Evolutionary conservation across 2,797 vertebrate species (phyloP), one percentile per base, ranked within the genome.

Genomic region (Hapalemur alaotrensis): DNA sequence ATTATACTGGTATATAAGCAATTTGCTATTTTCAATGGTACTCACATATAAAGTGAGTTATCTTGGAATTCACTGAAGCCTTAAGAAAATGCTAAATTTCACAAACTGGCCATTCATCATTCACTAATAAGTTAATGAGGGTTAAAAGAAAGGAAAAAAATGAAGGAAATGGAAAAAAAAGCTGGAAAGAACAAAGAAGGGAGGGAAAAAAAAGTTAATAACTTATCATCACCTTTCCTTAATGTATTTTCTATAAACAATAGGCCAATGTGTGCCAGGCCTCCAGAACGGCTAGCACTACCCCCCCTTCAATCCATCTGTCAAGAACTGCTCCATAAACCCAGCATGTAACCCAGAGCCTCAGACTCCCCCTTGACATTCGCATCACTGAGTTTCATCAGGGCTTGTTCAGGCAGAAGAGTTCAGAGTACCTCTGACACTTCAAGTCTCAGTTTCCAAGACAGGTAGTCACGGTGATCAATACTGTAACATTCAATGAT

Each of bases 381-480:
- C 57, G 23, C 80, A 91, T 95, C 18, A 0, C 70, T 84, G 52
- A 28, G 96, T 96, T 97, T 96, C 97, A 97, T 87, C 95, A 91
- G 96, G 95, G 93, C 86, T 95, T 13, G 0, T 86, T 98, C 96
- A 97, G 96, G 93, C 84, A 75, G 67, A 96, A 63, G 83, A 98
- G 97, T 97, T 97, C 95, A 97, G 90, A 93, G 88, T 95, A 97
- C 48, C 92, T 7, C 0, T 96, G 89, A 98, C 87, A 90, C 67
- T 75, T 96, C 32, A 80, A 18, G 81, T 23, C 94, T 97, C 95
- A 87, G 96, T 82, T 97, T 97, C 95, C 75, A 94, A 97, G 93
- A 96, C 95, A 97, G 91, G 96, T 92, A 97, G 93, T 97, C 98
- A 96, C 25, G 1, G 67, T 88, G 95, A 98, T 97, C 97, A 98